These are phyloP conservation scores for Caranx ignobilis DNA, from an alignment of 2,113 vertebrate species.

Conservation along the genomic window DNA sequence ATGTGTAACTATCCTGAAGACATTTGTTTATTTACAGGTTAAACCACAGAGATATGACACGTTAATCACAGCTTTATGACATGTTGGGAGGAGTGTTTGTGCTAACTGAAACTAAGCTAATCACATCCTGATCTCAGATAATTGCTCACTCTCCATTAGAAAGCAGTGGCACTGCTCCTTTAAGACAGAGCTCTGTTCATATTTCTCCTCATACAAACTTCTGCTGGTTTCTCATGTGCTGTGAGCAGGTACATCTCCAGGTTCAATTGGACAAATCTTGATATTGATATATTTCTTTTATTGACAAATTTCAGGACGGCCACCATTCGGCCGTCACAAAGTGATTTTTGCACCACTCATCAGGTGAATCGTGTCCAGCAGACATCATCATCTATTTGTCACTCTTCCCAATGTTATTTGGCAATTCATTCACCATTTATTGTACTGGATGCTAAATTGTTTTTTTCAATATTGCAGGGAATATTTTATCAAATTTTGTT, in stretches of 20 bases:
- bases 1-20: too few species aligned
- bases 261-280: background rate
- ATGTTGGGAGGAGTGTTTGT: background rate
- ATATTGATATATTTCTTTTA: too few species aligned
- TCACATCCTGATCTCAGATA: background rate
- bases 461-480: background rate
- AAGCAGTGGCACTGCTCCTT: background rate
- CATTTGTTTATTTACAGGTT: too few species aligned
- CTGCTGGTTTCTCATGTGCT: background rate
- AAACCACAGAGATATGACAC: too few species aligned
- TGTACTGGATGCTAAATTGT: background rate
- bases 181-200: background rate
- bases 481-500: background rate
- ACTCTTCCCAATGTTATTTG: background rate
- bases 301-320: background rate
- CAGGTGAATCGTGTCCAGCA: slow-evolving; percentile 6
- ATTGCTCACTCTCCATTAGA: background rate
- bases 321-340: background rate
- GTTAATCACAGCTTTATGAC: background rate
- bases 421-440: background rate
- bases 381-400: background rate
- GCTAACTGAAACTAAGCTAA: background rate
- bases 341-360: background rate
- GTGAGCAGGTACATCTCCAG: background rate
- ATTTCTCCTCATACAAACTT: background rate